phyloP scores from a whole-genome alignment of 2,797 vertebrate species.

The Austrolebias charrua region DNA sequence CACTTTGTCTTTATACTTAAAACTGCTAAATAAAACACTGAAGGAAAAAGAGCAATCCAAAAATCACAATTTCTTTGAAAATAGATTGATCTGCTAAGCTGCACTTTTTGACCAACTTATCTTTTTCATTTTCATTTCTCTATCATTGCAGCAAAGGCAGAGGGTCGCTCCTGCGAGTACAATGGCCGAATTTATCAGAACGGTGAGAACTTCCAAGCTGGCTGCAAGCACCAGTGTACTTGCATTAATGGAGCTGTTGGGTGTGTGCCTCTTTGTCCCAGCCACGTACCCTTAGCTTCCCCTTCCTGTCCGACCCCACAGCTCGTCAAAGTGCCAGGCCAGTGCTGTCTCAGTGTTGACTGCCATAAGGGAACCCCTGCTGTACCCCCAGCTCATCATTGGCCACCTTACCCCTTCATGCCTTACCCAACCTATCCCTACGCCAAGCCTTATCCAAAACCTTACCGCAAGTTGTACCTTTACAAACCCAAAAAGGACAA shows the following conservation, averaged over 20 bases:
- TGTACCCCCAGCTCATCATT: constrained; percentile 48
- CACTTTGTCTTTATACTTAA: no score
- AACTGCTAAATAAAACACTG: no score
- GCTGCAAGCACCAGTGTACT: constrained; percentile 86
- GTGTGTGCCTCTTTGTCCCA: constrained; percentile 82
- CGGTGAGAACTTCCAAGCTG: constrained; percentile 81
- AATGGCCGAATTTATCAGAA: constrained; percentile 83
- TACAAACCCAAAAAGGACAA: constrained; percentile 71
- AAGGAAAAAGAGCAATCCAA: no score
- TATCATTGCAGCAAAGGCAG: constrained; percentile 74
- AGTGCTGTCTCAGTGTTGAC: constrained; percentile 83
- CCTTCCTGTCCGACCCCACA: constrained; percentile 78
- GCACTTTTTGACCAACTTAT: no score
- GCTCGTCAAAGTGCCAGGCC: constrained; percentile 80
- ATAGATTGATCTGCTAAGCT: no score
- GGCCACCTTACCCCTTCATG: constrained; percentile 64
- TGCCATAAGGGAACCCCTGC: constrained; percentile 70
- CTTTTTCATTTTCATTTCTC: not conserved
- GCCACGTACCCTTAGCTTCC: constrained; percentile 74
- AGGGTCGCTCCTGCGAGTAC: constrained; percentile 85
- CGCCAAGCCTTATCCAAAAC: constrained; percentile 58
- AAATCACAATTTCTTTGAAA: no score
- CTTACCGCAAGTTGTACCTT: constrained; percentile 63
- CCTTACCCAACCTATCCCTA: constrained; percentile 65
- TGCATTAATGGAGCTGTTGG: constrained; percentile 86